Evolutionary conservation across 2,888 invertebrate species (phyloP).

Genomic region (Brenthis daphne): DNA sequence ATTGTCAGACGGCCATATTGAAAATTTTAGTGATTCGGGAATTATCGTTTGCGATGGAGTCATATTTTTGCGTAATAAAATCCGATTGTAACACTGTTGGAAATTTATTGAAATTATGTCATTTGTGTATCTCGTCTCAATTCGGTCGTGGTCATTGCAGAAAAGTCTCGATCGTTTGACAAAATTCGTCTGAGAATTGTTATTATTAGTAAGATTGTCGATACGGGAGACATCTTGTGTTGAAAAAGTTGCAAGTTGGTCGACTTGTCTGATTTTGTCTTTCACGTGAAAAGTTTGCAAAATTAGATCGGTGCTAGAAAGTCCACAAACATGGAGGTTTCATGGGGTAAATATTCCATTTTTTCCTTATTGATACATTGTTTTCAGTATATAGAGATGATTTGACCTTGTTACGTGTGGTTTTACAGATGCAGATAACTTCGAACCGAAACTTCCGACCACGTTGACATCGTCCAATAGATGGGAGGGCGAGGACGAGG

Average conservation of each 20-base stretch:
- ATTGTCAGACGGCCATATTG: conserved; percentile 65
- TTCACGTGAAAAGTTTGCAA: conserved; percentile 71
- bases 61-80: conserved; percentile 77
- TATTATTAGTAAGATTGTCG: conserved; percentile 69
- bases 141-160: conserved; percentile 73
- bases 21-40: conserved; percentile 70
- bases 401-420: conserved; percentile 54
- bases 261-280: conserved; percentile 70
- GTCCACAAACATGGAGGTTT: conserved; percentile 84
- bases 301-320: conserved; percentile 71
- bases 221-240: conserved; percentile 82
- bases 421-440: conserved; percentile 87
- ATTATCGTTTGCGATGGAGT: conserved; percentile 82
- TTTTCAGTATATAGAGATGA: conserved; percentile 36
- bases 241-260: conserved; percentile 70
- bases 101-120: conserved; percentile 79
- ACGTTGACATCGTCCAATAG: conserved; percentile 84
- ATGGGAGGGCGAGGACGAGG: conserved; percentile 95
- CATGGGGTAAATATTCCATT: conserved; percentile 83
- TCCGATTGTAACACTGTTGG: conserved; percentile 75
- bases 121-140: conserved; percentile 73
- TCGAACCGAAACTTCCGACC: conserved; percentile 85
- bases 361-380: conserved; percentile 32
- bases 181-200: conserved; percentile 68
- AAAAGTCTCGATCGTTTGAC: conserved; percentile 79